Evolutionary conservation across 2,888 invertebrate genomes (phyloP).

Genomic region (Chrysodeixis includens): DNA sequence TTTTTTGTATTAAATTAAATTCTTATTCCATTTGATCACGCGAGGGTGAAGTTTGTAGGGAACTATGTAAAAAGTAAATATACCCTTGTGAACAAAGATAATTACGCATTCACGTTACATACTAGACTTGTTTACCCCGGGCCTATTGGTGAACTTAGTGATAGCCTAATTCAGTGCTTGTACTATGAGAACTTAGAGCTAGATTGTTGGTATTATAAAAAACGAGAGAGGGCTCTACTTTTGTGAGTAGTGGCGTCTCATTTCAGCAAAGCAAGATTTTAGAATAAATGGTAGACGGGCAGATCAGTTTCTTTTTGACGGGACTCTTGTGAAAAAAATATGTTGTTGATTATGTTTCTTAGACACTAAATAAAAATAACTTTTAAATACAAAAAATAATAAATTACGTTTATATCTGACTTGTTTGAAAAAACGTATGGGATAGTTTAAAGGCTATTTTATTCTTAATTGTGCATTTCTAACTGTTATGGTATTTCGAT

Average conservation of each 20-base stretch:
- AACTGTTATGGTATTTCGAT: no score
- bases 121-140: conserved; percentile 21
- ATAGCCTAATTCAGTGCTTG: not conserved
- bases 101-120: conserved; percentile 34
- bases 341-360: not conserved
- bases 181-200: not conserved
- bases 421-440: no score
- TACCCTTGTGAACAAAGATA: conserved; percentile 17
- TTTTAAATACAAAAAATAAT: not conserved
- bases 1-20: conserved; percentile 18
- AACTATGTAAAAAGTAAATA: conserved; percentile 22
- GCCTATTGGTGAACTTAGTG: conserved; percentile 3
- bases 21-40: not conserved
- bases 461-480: no score
- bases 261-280: not conserved
- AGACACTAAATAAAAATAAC: no score
- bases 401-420: not conserved
- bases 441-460: no score
- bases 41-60: conserved; percentile 11
- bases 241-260: not conserved
- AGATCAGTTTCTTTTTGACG: not conserved
- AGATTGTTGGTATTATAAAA: not conserved
- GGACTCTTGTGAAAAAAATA: not conserved
- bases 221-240: not conserved
- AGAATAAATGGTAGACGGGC: not conserved